Evolutionary conservation across 1,140 invertebrate genomes (phyloP).

Genomic region (Oncopodura yosiiana): DNA sequence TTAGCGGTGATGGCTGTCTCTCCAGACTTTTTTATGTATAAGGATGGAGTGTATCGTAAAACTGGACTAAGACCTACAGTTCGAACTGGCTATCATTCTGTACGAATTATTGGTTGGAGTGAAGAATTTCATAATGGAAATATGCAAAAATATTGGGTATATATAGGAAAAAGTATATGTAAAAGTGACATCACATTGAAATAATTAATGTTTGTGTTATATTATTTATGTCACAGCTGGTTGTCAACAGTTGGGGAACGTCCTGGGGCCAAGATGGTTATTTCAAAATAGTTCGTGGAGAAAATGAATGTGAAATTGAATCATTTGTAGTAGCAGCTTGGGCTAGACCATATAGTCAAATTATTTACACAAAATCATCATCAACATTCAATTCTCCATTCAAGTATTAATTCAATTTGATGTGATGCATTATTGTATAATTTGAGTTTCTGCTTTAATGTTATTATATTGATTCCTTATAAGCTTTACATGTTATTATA

Average conservation of each 20-base stretch:
- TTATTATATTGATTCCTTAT: not conserved
- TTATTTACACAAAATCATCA: constrained; percentile 2
- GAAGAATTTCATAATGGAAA: constrained; percentile 50
- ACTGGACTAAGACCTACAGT: constrained; percentile 43
- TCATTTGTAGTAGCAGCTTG: constrained; percentile 52
- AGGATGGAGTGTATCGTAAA: constrained; percentile 66
- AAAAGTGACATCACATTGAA: not conserved
- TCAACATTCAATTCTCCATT: not conserved
- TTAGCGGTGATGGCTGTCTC: constrained; percentile 77
- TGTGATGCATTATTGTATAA: not conserved
- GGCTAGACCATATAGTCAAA: constrained; percentile 26
- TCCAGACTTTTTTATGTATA: constrained; percentile 83
- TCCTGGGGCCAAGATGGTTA: constrained; percentile 80
- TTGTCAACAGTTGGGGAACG: constrained; percentile 78
- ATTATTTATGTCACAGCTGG: constrained; percentile 53
- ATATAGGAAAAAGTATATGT: too few species aligned
- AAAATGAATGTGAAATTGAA: constrained; percentile 77
- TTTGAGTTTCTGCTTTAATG: not conserved
- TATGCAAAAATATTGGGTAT: constrained; percentile 78
- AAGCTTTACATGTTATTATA: too few species aligned
- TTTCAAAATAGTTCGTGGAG: constrained; percentile 67
- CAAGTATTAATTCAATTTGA: not conserved
- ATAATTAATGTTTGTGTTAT: not conserved
- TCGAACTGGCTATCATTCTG: constrained; percentile 69
- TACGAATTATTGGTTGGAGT: constrained; percentile 83